Evolutionary conservation across 2,888 invertebrate species (phyloP).

Genomic region (Amblyjoppa fuscipennis): DNA sequence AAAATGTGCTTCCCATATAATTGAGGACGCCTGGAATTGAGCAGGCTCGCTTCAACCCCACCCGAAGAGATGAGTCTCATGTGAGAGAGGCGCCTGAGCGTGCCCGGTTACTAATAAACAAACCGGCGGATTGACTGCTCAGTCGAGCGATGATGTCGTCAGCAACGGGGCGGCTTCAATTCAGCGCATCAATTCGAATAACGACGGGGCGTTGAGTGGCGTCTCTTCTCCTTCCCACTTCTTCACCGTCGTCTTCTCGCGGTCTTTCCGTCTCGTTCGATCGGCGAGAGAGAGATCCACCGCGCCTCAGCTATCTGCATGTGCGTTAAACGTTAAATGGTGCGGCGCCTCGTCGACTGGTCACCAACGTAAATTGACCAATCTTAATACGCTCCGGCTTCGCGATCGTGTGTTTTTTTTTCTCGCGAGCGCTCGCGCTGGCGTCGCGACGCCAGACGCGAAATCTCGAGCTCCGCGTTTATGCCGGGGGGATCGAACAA

Average conservation of each 20-base stretch:
- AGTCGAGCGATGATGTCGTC: constrained; percentile 76
- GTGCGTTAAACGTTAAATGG: constrained; percentile 81
- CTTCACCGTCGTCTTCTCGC: constrained; percentile 56
- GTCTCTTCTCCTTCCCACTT: constrained; percentile 70
- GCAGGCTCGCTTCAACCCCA: constrained; percentile 29
- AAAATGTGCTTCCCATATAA: not conserved
- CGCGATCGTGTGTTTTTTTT: constrained; percentile 10
- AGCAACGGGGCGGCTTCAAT: constrained; percentile 76
- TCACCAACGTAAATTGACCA: constrained; percentile 81
- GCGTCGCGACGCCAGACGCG: constrained; percentile 13
- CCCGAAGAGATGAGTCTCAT: constrained; percentile 53
- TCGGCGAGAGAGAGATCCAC: constrained; percentile 53
- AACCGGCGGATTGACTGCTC: constrained; percentile 78
- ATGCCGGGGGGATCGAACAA: too few relatives aligned
- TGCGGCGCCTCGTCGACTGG: constrained; percentile 83
- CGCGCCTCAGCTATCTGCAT: constrained; percentile 65
- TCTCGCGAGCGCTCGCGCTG: constrained; percentile 3
- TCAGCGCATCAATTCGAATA: constrained; percentile 82
- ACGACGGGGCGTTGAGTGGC: constrained; percentile 77
- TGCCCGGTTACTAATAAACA: constrained; percentile 79
- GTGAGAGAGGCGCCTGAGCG: constrained; percentile 55
- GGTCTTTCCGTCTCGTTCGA: constrained; percentile 7
- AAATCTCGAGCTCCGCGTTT: not conserved
- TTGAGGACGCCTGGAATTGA: constrained; percentile 25
- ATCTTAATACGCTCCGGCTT: constrained; percentile 74